phyloP scores from a whole-genome alignment of 2,113 vertebrate species.

The Clarias gariepinus region DNA sequence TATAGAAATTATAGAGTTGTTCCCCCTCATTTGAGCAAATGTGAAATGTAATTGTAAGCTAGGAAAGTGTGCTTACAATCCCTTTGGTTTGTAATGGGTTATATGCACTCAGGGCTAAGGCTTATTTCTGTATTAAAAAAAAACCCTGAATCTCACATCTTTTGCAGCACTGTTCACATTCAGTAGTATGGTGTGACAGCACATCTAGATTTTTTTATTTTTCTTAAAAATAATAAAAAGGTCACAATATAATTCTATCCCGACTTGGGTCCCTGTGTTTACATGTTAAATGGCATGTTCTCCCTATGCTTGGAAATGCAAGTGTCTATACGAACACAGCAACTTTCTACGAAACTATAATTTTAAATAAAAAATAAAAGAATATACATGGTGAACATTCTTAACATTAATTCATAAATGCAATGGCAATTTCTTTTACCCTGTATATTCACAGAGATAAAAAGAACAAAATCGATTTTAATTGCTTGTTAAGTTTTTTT shows the following conservation, averaged over 20 bases:
- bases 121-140: background rate
- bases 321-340: too few species aligned
- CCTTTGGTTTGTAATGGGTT: background rate
- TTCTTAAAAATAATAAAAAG: background rate
- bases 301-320: too few species aligned
- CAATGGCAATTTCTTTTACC: too few species aligned
- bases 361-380: too few species aligned
- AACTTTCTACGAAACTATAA: too few species aligned
- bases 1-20: too few species aligned
- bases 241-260: background rate
- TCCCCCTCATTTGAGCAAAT: background rate
- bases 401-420: too few species aligned
- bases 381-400: too few species aligned
- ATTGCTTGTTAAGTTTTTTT: too few species aligned
- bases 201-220: background rate
- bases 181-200: background rate
- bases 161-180: background rate
- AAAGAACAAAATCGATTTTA: too few species aligned
- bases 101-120: background rate
- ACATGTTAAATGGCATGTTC: background rate
- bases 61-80: background rate
- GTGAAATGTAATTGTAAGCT: background rate
- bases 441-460: too few species aligned
- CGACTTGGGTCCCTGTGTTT: too few species aligned
- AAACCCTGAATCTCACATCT: background rate